Percentiles rank a stretch among this genome's conserved stretches.
Evolutionary conservation across 2,888 invertebrate genomes (phyloP).

Genomic region (Idaea dimidiata): DNA sequence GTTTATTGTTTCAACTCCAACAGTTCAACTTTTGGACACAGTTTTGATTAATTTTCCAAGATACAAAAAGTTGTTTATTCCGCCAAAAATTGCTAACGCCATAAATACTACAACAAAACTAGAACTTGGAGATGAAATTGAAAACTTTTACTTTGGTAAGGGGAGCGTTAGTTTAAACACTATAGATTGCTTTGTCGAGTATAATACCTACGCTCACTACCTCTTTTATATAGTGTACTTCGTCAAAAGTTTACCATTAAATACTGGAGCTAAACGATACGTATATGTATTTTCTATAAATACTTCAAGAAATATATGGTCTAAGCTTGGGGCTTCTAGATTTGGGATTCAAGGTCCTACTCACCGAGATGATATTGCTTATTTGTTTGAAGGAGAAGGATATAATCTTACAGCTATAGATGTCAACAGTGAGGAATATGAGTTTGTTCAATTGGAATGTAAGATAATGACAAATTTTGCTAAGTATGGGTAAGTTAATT

Average conservation of each 20-base stretch:
- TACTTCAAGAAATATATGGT: conserved; percentile 11
- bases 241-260: background rate
- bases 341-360: conserved; percentile 9
- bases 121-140: background rate
- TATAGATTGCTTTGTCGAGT: background rate
- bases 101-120: background rate
- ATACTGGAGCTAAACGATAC: conserved; percentile 5
- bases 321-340: conserved; percentile 6
- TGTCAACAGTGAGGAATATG: conserved; percentile 36
- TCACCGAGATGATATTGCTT: conserved; percentile 50
- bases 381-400: conserved; percentile 42
- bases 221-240: background rate
- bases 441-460: conserved; percentile 46
- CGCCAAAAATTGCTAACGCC: background rate
- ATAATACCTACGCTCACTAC: background rate
- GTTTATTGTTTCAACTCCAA: background rate
- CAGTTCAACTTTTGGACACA: background rate
- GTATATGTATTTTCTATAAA: conserved; percentile 10
- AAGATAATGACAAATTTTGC: conserved; percentile 65
- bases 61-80: background rate
- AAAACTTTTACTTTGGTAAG: background rate
- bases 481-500: conserved; percentile 53
- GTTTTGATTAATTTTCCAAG: background rate
- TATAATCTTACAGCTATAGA: conserved; percentile 31
- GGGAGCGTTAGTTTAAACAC: background rate